These are phyloP conservation scores for Eudemis profundana DNA, from an alignment of 2,888 invertebrate genomes.

Conservation along the genomic window DNA sequence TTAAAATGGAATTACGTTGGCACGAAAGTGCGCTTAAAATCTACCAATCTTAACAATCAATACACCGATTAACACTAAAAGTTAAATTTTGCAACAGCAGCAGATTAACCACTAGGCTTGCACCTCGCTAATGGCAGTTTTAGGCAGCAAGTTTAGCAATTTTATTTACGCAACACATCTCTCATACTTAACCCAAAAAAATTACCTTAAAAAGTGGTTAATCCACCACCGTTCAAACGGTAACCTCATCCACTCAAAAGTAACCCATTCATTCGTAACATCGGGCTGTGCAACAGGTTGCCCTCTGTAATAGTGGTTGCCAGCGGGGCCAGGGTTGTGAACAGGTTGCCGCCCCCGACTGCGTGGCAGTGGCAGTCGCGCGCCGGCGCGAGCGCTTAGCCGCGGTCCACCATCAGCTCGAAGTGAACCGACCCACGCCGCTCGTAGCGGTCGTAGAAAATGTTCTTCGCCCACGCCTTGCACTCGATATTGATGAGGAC, in stretches of 20 bases:
- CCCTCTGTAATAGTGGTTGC: background rate
- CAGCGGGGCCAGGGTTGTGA: slow-evolving; percentile 20
- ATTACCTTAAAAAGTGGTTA: slow-evolving; percentile 15
- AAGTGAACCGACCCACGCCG: slow-evolving; percentile 97
- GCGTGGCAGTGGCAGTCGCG: slow-evolving; percentile 51
- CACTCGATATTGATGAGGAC: slow-evolving; percentile 97
- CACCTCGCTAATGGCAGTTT: slow-evolving; percentile 18
- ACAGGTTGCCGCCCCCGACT: slow-evolving; percentile 42
- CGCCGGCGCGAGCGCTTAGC: slow-evolving; percentile 64
- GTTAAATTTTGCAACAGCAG: slow-evolving; percentile 16
- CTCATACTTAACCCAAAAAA: background rate
- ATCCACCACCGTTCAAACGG: slow-evolving; percentile 22
- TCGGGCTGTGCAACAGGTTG: slow-evolving; percentile 1
- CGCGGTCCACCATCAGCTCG: slow-evolving; percentile 94
- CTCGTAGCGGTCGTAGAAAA: slow-evolving; percentile 93
- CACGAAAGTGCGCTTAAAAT: slow-evolving; percentile 38
- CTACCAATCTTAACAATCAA: slow-evolving; percentile 40
- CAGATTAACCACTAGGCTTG: slow-evolving; percentile 33
- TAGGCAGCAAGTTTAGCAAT: slow-evolving; percentile 21
- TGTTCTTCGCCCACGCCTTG: slow-evolving; percentile 97
- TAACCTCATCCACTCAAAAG: slow-evolving; percentile 11
- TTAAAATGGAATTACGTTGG: slow-evolving; percentile 32
- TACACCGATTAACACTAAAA: slow-evolving; percentile 28
- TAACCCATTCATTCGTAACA: slow-evolving; percentile 19
- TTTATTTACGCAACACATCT: background rate